Base-by-base conservation (phyloP, 35 echinoderm and acorn worm genomes). In the Eucidaris tribuloides region DNA sequence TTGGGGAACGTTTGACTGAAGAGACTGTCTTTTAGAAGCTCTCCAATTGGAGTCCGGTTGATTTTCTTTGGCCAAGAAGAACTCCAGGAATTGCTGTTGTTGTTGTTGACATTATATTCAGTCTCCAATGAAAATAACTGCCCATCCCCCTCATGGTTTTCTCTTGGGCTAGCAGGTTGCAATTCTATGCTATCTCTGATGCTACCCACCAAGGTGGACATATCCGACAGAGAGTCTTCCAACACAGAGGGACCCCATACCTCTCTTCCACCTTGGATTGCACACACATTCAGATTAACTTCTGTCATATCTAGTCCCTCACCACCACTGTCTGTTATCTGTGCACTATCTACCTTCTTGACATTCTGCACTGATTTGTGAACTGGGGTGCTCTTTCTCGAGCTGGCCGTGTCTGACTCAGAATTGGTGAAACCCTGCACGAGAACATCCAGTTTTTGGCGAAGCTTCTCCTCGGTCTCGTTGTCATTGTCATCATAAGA, bases 401-500 rank as follows among this genome's bases (percentile, higher is more conserved):
- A 74, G 29, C 61, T 64, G 30, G 17, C 61, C 24, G 34, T 40
- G 25, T 74, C 68, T 74, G 68, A 41, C 11, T 74, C 68, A 44
- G 68, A 74, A n/a, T 74, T 36, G 15, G 27, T 22, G 41, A 74
- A 74, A 3, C 37, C 44, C 7, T 74, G 68, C 24, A 74, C 68
- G 35, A 74, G 41, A 35, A 40, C 25, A 40, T 74, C 68, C 60
- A 64, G 42, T 60, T 83, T 64, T 33, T 64, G 62, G 28, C 80
- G 56, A 35, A 83, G 40, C 30, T 64, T 83, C 17, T 64, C 37
- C 35, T 83, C 80, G 42, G 58, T 65, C 39, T 83, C 80, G 23
- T 64, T 64, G 22, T 83, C 80, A 45, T 52, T 83, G 7, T 74
- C 68, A 65, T 83, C 58, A 45, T 64, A 65, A 15, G 80, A 83